Evolutionary conservation across 2,113 vertebrate genomes (phyloP), one percentile per base, ranked within the genome.

Genomic region (Miniopterus natalensis): DNA sequence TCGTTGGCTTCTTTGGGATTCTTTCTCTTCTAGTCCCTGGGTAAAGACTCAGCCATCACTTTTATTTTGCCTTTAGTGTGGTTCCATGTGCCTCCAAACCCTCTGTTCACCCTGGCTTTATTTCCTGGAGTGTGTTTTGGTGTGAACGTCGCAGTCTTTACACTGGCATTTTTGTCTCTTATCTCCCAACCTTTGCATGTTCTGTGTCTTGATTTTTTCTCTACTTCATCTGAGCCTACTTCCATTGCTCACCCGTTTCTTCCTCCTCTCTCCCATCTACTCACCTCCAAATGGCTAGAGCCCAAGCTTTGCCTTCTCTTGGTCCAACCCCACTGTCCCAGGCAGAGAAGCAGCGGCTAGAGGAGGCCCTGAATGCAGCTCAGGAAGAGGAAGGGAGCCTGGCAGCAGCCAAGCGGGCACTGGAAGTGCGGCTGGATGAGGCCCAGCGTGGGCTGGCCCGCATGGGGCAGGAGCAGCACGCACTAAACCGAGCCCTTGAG

Each of bases 351-450:
- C 97, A 98, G 88, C 96, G 92, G n/a, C 88, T 97, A 11, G 97
- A 98, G 55, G 97, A 97, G 36, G 97, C 98, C 0, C 89, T 99
- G 93, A 97, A 88, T 0, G 94, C 96, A 1, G 96, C 97, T 18
- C 95, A 95, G 2, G 98, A 98, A 42, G 97, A 98, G 80, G 98
- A 98, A 36, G 98, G 98, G 88, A 98, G 98, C 90, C 98, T 99
- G 98, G 98, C 99, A 80, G 95, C 98, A 6, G 99, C 98, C 59
- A 99, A 99, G 97, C 97, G 99, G 25, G 96, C 96, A 0, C 98
- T 99, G 97, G 99, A 99, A 97, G 95, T 86, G 1, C 92, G 98
- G 68, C 98, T 99, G 66, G 99, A 99, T 0, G 99, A 99, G 78
- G 97, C 98, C 0, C 98, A 98, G 97, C 71, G 98, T 1, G 90